These are phyloP conservation scores for Hiodon alosoides DNA, from an alignment of 2,113 vertebrate genomes.

Conservation along the genomic window DNA sequence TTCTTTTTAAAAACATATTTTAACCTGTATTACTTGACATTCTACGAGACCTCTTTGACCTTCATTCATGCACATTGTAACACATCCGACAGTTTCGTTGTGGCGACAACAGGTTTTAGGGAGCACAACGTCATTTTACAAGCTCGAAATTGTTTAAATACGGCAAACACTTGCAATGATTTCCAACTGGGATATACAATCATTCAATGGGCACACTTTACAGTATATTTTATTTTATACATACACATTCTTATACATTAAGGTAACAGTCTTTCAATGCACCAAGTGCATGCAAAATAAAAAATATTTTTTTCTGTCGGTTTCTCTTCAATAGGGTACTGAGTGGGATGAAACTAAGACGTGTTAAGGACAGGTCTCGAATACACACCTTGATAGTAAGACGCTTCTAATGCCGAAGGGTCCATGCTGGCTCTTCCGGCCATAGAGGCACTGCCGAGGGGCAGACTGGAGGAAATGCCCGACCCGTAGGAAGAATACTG, in stretches of 20 bases:
- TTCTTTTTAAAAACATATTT: constrained; percentile 25
- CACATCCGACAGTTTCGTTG: constrained; percentile 58
- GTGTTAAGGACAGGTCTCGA: constrained; percentile 95
- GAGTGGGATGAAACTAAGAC: constrained; percentile 68
- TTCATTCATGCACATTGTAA: constrained; percentile 69
- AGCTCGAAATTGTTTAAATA: constrained; percentile 51
- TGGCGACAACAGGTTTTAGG: constrained; percentile 30
- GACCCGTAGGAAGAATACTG: constrained; percentile 83
- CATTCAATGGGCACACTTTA: constrained; percentile 53
- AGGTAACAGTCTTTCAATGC: constrained; percentile 79
- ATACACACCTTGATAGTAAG: constrained; percentile 98
- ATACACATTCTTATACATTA: constrained; percentile 59
- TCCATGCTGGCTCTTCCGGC: constrained; percentile 77
- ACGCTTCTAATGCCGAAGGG: constrained; percentile 83
- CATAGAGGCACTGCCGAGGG: constrained; percentile 68
- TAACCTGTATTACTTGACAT: constrained; percentile 33
- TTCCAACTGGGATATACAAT: constrained; percentile 49
- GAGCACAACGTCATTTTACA: constrained; percentile 70
- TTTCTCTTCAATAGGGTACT: constrained; percentile 38
- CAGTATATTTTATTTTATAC: constrained; percentile 51
- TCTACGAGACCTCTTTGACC: constrained; percentile 29
- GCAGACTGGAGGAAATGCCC: constrained; percentile 68
- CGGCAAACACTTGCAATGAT: constrained; percentile 45
- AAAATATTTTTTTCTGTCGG: constrained; percentile 39
- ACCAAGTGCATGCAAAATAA: constrained; percentile 56